Base-by-base conservation (phyloP, 2,113 vertebrate species). In the Dinomys branickii region DNA sequence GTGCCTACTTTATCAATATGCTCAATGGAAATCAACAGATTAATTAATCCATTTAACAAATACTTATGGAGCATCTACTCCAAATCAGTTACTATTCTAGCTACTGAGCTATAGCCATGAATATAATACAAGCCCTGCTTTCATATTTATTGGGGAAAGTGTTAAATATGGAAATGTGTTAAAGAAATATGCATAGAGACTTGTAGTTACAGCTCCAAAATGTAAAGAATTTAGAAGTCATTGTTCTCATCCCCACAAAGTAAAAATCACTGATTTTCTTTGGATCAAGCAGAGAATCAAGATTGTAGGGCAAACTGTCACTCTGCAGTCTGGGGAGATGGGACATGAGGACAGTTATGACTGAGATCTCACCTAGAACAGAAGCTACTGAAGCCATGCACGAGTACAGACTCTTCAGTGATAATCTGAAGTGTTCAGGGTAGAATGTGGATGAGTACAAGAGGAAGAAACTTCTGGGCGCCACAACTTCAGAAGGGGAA, bases 31-130 rank as follows among this genome's bases (percentile, higher is more conserved):
- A 44, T 73, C 50, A 82, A 69, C 1, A 38, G 14, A 65, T 65
- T 91, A 85, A 56, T 94, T 52, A 91, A 71, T 67, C 38, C 50
- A 87, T 44, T 65, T 85, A 88, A 71, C 24, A 90, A 65, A 30
- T 80, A 83, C 81, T 78, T 77, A 88, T 16, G 63, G 56, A 88
- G 44, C 13, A 85, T 82, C n/a, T 69, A 75, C 61, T 87, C 33
- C 50, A 50, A 90, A 33, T 20, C 77, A 81, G 14, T 20, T 41
- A 71, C 35, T 90, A 35, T 63, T 82, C 44, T 75, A 85, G 41
- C 80, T 63, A 85, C 13, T 83, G 52, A 82, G 9, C 17, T 69
- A 82, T 0, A 93, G 38, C 58, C 71, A 73, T 78, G 41, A 75
- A 14, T 58, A 47, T 92, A 78, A 73, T 33, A 28, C 0, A 35